Percentiles rank a stretch among this genome's conserved stretches.
Evolutionary conservation across 2,113 vertebrate species (phyloP).

Genomic region (Epinephelus fuscoguttatus): DNA sequence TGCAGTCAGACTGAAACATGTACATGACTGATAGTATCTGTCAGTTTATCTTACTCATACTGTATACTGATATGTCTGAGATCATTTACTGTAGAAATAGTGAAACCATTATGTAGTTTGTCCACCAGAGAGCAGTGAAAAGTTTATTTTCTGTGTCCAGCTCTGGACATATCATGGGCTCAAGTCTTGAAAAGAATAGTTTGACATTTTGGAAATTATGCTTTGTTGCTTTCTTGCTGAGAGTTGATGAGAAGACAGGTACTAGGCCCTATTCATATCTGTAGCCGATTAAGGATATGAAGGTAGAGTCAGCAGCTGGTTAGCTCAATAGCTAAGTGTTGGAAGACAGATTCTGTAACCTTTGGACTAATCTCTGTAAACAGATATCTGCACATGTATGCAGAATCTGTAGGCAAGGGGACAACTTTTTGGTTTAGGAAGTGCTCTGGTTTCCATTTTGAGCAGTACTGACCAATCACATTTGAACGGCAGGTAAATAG

Average conservation of each 20-base stretch:
- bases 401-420: no score
- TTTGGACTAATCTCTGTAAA: no score
- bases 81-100: not conserved
- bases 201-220: not conserved
- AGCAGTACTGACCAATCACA: no score
- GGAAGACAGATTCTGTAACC: no score
- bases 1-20: not conserved
- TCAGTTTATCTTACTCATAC: not conserved
- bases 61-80: not conserved
- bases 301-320: no score
- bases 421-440: no score
- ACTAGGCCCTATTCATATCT: not conserved
- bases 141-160: not conserved
- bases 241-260: not conserved
- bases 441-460: no score
- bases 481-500: no score
- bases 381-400: no score
- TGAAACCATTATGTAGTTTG: not conserved
- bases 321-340: no score
- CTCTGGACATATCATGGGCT: not conserved
- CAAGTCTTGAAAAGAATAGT: not conserved
- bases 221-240: not conserved
- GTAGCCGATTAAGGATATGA: no score
- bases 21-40: no score
- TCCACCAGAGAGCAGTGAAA: constrained; percentile 22